phyloP scores from a whole-genome alignment of 2,888 invertebrate genomes.

The Xestobium rufovillosum region DNA sequence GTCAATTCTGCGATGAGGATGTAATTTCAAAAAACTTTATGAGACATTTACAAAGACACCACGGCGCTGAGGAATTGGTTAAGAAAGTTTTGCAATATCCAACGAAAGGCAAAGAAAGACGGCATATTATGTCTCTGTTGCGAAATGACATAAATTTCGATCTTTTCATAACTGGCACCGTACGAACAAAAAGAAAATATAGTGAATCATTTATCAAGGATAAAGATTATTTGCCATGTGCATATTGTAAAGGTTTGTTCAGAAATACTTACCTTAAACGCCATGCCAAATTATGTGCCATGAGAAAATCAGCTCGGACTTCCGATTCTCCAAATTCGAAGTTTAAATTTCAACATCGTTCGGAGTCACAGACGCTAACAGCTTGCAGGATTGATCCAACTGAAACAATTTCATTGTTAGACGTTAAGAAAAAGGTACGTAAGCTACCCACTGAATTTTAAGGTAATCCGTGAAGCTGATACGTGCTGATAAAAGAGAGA shows the following conservation, averaged over 20 bases:
- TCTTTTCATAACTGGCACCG: constrained; percentile 16
- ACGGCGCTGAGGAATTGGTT: constrained; percentile 14
- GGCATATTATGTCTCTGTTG: constrained; percentile 11
- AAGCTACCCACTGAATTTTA: too few relatives aligned
- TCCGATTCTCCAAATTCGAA: not conserved
- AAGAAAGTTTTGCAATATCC: constrained; percentile 14
- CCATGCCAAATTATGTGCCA: constrained; percentile 13
- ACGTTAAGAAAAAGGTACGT: too few relatives aligned
- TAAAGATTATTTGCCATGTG: constrained; percentile 11
- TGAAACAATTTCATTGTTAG: constrained; percentile 10
- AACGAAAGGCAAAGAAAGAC: constrained; percentile 15
- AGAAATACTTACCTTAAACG: constrained; percentile 16
- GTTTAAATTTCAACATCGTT: not conserved
- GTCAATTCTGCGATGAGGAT: constrained; percentile 20
- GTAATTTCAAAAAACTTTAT: constrained; percentile 18
- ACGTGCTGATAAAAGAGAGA: too few relatives aligned
- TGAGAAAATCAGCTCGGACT: not conserved
- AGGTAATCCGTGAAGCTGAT: too few relatives aligned
- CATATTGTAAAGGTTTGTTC: constrained; percentile 19
- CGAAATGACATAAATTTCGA: constrained; percentile 20
- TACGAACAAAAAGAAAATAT: constrained; percentile 12
- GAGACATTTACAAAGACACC: constrained; percentile 17
- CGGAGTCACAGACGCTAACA: constrained; percentile 10
- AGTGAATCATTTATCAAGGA: constrained; percentile 5
- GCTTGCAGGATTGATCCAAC: constrained; percentile 11